phyloP scores from a whole-genome alignment of 2,113 vertebrate species.

The Saguinus midas region DNA sequence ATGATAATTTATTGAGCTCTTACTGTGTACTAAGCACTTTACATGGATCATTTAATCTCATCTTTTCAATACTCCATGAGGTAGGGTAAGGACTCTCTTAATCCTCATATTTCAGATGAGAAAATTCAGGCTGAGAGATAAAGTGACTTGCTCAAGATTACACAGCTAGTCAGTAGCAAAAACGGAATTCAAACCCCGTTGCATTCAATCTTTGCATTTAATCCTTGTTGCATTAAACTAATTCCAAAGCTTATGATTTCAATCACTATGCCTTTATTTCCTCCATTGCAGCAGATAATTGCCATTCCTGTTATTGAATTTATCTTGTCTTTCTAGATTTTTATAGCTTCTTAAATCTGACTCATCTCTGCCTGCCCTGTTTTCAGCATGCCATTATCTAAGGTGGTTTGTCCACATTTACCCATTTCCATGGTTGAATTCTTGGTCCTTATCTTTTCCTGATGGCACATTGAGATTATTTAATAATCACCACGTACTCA shows the following conservation, averaged over 20 bases:
- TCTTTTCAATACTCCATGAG: neutral
- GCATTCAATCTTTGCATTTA: neutral
- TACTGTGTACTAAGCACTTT: constrained; percentile 23
- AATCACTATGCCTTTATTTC: neutral
- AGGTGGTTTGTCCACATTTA: neutral
- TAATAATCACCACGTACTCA: neutral
- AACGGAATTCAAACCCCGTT: neutral
- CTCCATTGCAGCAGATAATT: neutral
- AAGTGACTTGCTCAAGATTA: neutral
- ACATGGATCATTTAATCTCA: constrained; percentile 17
- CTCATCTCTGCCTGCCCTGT: neutral
- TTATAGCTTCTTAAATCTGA: neutral
- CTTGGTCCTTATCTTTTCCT: neutral
- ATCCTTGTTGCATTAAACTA: neutral
- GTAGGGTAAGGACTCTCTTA: neutral
- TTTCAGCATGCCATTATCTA: neutral
- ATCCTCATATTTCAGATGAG: constrained; percentile 26
- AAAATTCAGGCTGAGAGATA: constrained; percentile 10
- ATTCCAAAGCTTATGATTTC: neutral
- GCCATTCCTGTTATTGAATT: neutral
- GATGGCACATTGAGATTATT: neutral
- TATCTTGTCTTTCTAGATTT: neutral
- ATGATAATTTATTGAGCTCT: constrained; percentile 19
- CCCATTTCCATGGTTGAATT: neutral
- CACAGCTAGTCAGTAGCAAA: neutral